Evolutionary conservation across 2,888 invertebrate genomes (phyloP).

Genomic region (Teinopalpus imperialis): DNA sequence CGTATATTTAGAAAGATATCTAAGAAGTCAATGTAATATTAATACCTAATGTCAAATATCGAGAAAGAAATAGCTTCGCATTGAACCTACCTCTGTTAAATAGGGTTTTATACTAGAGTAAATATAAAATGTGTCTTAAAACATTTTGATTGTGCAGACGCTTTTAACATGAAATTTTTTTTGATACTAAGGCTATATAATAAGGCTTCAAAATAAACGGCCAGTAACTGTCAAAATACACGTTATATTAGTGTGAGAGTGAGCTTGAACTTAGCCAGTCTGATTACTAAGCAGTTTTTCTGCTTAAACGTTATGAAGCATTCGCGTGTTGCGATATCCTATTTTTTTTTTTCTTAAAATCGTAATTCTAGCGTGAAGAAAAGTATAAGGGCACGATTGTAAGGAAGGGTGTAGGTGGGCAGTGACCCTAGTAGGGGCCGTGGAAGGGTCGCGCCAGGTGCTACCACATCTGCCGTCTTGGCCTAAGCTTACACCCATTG

Average conservation of each 20-base stretch:
- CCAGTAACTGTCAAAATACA: not conserved
- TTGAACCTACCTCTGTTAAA: no score
- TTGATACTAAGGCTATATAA: no score
- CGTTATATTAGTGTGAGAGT: no score
- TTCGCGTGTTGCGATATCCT: constrained; percentile 66
- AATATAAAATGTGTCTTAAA: no score
- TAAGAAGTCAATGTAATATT: no score
- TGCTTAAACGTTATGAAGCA: constrained; percentile 58
- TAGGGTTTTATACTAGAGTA: no score
- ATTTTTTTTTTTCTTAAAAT: constrained; percentile 52
- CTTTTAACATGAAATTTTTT: no score
- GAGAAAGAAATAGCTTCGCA: no score
- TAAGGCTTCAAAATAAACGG: no score
- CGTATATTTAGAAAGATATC: no score
- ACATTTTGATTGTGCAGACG: no score
- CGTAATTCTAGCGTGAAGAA: constrained; percentile 41
- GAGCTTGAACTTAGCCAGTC: constrained; percentile 6
- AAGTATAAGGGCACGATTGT: constrained; percentile 53
- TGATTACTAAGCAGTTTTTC: constrained; percentile 45
- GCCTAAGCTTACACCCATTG: constrained; percentile 53
- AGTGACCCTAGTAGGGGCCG: constrained; percentile 67
- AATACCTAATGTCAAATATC: no score
- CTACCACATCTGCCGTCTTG: constrained; percentile 76
- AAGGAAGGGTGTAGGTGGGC: constrained; percentile 73
- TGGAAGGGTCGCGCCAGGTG: constrained; percentile 80